Evolutionary conservation across 2,888 invertebrate genomes (phyloP), one percentile per base, ranked within the genome.

Genomic region (Mythimna pallens): DNA sequence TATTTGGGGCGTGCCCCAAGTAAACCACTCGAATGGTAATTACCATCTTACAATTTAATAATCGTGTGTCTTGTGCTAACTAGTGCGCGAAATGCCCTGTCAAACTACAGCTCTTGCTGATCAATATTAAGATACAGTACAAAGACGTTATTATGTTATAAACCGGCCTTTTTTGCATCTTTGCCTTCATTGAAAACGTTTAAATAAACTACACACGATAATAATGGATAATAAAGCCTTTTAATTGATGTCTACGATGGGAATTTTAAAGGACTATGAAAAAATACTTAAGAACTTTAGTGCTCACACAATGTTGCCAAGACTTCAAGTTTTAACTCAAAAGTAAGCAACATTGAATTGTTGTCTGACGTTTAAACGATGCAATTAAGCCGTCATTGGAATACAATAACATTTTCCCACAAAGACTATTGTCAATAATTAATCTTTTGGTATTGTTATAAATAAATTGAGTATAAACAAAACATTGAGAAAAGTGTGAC

Each of bases 171-270:
- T 83, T 76, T 64, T 65, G 12, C 64, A 65, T 64, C 52, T 63
- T 30, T 61, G 20, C 65, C 55, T 63, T 64, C 43, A 77, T 67
- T 67, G 70, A 71, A 81, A 66, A 52, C 63, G 59, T 66, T 65
- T 25, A 66, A 74, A 78, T 65, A 59, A 43, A 65, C 54, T 70
- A 40, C 62, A 70, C 43, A 54, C 22, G 52, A n/a, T 78, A 73
- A 78, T 72, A 81, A 68, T 58, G 55, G 30, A 64, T 62, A 71
- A 70, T 81, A 59, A 73, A 77, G 36, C 40, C 20, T 69, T 74
- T 73, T 82, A 80, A 86, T 86, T 80, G 70, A 62, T 68, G 52
- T 67, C 57, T 70, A 61, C 66, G 68, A 72, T 86, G 85, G 66
- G 73, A 84, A 74, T 74, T 64, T 74, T 61, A 61, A 67, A 59